A percentile compares a stretch with the other conserved stretches of the same genome.
These are phyloP conservation scores for Lasioglossum lativentre DNA, from an alignment of 2,888 invertebrate species.

Conservation along the genomic window DNA sequence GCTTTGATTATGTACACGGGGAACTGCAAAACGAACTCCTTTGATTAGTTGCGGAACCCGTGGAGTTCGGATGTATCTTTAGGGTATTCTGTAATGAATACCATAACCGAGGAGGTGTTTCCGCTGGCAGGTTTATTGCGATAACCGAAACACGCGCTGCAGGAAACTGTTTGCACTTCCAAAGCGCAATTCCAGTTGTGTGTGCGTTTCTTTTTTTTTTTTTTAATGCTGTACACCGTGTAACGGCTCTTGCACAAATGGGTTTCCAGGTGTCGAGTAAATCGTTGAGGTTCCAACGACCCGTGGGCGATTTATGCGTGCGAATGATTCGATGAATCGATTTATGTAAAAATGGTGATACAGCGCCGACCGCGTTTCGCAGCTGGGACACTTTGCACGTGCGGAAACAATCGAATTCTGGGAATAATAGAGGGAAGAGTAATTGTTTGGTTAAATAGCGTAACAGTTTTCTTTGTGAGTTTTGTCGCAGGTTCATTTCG, in stretches of 20 bases:
- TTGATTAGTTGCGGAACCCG: background rate
- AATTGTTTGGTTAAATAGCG: background rate
- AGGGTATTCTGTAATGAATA: background rate
- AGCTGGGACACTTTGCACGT: background rate
- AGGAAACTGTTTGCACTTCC: background rate
- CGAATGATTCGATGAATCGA: background rate
- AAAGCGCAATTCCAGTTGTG: background rate
- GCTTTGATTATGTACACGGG: constrained; percentile 6
- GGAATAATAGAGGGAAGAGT: background rate
- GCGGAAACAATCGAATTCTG: background rate
- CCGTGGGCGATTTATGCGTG: background rate
- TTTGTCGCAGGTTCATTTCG: background rate
- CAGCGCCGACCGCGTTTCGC: background rate
- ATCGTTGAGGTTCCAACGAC: background rate
- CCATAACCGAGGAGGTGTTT: background rate
- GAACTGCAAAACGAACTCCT: constrained; percentile 8
- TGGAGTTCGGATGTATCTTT: background rate
- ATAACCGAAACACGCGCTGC: background rate
- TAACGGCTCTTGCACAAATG: background rate
- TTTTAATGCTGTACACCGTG: background rate
- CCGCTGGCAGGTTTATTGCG: background rate
- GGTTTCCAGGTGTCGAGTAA: background rate
- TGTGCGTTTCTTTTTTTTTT: background rate
- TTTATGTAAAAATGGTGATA: background rate
- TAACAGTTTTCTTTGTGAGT: background rate